Percentiles rank a stretch among this genome's conserved stretches.
Conservation (phyloP, 2,888 invertebrate genomes). For the Lepas anatifera region DNA sequence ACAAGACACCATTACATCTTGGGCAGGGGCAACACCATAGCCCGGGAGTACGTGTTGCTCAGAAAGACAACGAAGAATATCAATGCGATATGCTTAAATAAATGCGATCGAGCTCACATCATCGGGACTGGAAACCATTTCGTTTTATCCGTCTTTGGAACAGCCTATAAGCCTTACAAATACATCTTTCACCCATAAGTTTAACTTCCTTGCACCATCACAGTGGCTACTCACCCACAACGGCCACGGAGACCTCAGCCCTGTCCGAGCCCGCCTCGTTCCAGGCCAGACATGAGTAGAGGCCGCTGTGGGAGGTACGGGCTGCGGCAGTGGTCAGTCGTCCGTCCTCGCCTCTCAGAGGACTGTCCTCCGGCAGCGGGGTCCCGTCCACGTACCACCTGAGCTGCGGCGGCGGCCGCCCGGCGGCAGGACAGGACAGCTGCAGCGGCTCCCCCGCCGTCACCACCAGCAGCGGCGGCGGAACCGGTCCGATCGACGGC, state of each 20-base stretch:
- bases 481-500: conserved; percentile 28
- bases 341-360: neutral
- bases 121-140: too few species aligned
- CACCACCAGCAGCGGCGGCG: neutral
- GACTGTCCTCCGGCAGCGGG: neutral
- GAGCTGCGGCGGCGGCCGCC: neutral
- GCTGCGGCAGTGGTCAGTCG: neutral
- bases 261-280: conserved; percentile 11
- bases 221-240: conserved; percentile 37
- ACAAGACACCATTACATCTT: too few species aligned
- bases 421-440: neutral
- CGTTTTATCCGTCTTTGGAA: too few species aligned
- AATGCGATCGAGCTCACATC: too few species aligned
- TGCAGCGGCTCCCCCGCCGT: neutral
- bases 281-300: neutral
- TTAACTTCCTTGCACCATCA: too few species aligned
- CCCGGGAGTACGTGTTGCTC: too few species aligned
- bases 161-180: too few species aligned
- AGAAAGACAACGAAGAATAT: too few species aligned
- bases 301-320: neutral
- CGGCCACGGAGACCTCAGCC: conserved; percentile 44
- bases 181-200: too few species aligned
- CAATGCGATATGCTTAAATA: too few species aligned
- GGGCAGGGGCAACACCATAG: too few species aligned
- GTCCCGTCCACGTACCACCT: neutral